These are phyloP conservation scores for Ptilonorhynchus violaceus DNA, from an alignment of 2,113 vertebrate species.

Conservation along the genomic window DNA sequence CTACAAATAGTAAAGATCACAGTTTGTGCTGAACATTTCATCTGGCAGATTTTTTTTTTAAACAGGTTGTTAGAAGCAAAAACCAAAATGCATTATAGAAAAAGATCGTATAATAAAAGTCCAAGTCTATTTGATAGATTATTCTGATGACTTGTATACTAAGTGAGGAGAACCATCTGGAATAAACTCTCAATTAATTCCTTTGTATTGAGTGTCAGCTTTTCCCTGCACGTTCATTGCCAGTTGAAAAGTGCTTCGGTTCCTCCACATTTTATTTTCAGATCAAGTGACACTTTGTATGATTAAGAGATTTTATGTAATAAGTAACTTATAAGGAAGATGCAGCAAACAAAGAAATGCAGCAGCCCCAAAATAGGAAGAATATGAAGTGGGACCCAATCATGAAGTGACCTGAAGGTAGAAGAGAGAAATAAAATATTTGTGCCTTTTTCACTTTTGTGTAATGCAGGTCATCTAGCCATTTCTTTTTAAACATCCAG, in stretches of 20 bases:
- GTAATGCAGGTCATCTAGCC: not conserved
- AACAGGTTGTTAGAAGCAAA: conserved; percentile 67
- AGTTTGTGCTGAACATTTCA: conserved; percentile 75
- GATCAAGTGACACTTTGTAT: not conserved
- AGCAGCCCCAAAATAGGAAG: not conserved
- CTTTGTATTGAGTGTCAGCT: conserved; percentile 74
- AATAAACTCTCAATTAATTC: conserved; percentile 82
- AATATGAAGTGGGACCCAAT: not conserved
- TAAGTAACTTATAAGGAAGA: not conserved
- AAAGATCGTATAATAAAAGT: conserved; percentile 59
- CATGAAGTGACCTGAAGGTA: not conserved
- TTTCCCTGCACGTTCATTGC: conserved; percentile 53
- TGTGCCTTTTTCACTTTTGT: not conserved
- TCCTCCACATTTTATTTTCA: not conserved
- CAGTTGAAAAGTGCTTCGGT: not conserved
- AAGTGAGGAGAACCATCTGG: conserved; percentile 76
- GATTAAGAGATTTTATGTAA: not conserved
- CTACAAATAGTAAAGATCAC: conserved; percentile 71
- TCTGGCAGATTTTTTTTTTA: conserved; percentile 58
- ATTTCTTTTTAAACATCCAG: not conserved
- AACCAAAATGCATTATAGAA: conserved; percentile 70
- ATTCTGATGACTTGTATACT: conserved; percentile 76
- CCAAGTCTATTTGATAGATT: conserved; percentile 72
- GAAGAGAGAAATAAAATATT: not conserved
- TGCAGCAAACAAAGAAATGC: not conserved